Evolutionary conservation across 2,888 invertebrate genomes (phyloP), one percentile per base, ranked within the genome.

Genomic region (Perdita meconis): DNA sequence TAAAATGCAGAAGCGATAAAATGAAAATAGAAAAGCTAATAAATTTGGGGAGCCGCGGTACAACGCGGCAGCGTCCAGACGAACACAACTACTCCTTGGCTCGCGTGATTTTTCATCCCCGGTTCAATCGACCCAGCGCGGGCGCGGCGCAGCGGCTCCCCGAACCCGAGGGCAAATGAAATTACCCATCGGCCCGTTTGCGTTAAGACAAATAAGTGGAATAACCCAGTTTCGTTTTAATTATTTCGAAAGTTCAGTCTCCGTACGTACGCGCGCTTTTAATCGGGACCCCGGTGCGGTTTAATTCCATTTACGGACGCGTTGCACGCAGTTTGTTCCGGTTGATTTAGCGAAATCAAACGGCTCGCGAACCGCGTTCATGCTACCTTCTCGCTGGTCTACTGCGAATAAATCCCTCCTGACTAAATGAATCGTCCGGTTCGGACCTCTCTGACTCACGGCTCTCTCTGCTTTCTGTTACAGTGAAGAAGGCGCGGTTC

Each of bases 401-500:
- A 22, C 42, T n/a, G 36, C 16, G 22, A 72, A 34, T 34, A 24
- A 53, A 12, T 19, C 0, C 1, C 16, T n/a, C n/a, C n/a, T n/a
- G n/a, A n/a, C n/a, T 3, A 4, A 22, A 16, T 10, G n/a, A 55
- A 50, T 50, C 1, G 1, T 30, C 30, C 6, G 30, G 2, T 30
- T 6, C 30, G 6, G n/a, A n/a, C n/a, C 24, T 5, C 34, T 8
- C 26, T 44, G 34, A 69, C 47, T 47, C 8, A n/a, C n/a, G n/a
- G n/a, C 50, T 19, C 22, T 10, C 40, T 6, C 57, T 10, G 24
- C 38, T 44, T 93, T 93, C 93, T 94, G 94, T 97, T 97, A 89
- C 96, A 97, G 97, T 97, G 92, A 97, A 97, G 94, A 97, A 97
- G 94, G 97, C 97, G 94, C 95, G 96, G 93, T 96, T 96, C 94